phyloP scores from a whole-genome alignment of 2,888 invertebrate species.

The Drosophila incognita region DNA sequence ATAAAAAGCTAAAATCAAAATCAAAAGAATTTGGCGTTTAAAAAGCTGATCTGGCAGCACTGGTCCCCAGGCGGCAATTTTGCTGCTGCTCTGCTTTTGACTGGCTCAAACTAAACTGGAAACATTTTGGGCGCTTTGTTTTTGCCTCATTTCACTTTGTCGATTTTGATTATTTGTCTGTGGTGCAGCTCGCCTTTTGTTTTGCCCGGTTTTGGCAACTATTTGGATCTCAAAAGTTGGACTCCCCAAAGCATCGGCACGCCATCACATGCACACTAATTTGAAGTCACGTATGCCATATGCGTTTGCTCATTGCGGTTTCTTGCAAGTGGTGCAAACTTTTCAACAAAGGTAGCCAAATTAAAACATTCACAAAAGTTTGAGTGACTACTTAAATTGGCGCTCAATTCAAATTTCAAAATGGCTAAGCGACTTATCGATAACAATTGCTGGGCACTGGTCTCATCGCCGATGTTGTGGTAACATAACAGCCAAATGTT shows the following conservation, averaged over 20 bases:
- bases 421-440: constrained; percentile 22
- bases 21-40: neutral
- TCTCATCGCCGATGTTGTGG: neutral
- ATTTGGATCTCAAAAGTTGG: constrained; percentile 74
- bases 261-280: constrained; percentile 3
- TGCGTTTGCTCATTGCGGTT: constrained; percentile 44
- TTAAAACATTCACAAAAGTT: constrained; percentile 6
- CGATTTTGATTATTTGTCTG: constrained; percentile 80
- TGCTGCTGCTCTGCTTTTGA: constrained; percentile 20
- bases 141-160: constrained; percentile 77
- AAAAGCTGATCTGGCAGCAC: constrained; percentile 12
- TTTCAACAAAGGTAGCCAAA: constrained; percentile 34
- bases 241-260: constrained; percentile 1
- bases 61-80: constrained; percentile 66
- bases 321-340: constrained; percentile 55
- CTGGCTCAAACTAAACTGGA: constrained; percentile 59
- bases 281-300: constrained; percentile 34
- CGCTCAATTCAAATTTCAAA: constrained; percentile 12
- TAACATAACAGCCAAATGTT: neutral
- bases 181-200: constrained; percentile 59
- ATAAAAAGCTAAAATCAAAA: neutral
- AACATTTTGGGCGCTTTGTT: constrained; percentile 78
- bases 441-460: neutral
- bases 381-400: constrained; percentile 4
- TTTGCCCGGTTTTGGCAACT: constrained; percentile 46